Evolutionary conservation across 2,797 vertebrate genomes (phyloP).

Genomic region (Diceros bicornis): DNA sequence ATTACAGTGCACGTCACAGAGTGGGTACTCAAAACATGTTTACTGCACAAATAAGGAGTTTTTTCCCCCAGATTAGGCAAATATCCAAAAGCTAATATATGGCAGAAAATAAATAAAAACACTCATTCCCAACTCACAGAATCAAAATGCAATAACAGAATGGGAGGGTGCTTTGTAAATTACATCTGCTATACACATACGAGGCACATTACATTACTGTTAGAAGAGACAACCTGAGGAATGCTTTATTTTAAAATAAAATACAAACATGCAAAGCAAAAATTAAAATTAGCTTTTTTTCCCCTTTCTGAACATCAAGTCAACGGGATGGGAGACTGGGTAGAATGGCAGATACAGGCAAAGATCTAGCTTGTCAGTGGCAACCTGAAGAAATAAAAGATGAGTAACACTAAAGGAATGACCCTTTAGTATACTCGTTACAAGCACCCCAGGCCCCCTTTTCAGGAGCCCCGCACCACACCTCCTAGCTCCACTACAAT

Average conservation of each 20-base stretch:
- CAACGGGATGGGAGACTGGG: neutral
- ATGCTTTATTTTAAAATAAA: conserved; percentile 63
- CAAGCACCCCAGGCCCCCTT: neutral
- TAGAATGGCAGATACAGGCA: neutral
- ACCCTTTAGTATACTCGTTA: neutral
- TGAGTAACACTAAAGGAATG: neutral
- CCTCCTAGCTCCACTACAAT: neutral
- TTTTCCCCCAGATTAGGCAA: neutral
- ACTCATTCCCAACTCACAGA: neutral
- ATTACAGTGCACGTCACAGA: neutral
- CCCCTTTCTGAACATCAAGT: neutral
- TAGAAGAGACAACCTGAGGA: neutral
- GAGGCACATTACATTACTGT: neutral
- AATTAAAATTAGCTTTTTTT: neutral
- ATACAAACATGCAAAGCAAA: conserved; percentile 8
- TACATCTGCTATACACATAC: neutral
- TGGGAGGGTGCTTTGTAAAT: neutral
- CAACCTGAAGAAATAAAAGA: neutral
- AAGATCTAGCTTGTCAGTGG: neutral
- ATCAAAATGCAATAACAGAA: neutral
- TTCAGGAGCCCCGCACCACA: neutral
- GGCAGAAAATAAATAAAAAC: neutral
- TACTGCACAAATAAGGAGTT: neutral
- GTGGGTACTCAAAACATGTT: neutral
- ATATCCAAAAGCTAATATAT: neutral